Conservation (phyloP, 2,113 vertebrate species). For the Hiodon tergisus region DNA sequence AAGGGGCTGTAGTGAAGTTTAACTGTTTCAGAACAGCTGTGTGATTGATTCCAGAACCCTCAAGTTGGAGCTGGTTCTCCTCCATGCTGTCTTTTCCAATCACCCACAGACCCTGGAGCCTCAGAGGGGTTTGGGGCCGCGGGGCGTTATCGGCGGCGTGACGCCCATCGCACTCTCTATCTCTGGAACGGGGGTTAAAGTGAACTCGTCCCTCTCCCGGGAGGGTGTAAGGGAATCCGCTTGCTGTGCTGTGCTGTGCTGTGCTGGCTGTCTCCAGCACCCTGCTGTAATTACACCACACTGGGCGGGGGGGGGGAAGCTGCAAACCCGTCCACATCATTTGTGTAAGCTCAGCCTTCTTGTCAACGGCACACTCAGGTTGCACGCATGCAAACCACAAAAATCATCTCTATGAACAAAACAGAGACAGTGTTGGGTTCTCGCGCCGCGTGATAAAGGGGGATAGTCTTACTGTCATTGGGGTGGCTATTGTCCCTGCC, state of each 20-base stretch:
- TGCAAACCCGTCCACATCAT: slow-evolving; percentile 67
- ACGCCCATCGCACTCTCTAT: not conserved
- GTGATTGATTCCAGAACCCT: no score
- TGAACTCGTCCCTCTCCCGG: slow-evolving; percentile 50
- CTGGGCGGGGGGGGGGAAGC: slow-evolving; percentile 69
- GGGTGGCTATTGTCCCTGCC: slow-evolving; percentile 24
- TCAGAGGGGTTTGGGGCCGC: not conserved
- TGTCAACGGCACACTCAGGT: slow-evolving; percentile 68
- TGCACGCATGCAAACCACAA: slow-evolving; percentile 67
- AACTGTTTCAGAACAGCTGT: no score
- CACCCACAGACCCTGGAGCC: no score
- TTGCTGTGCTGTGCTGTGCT: slow-evolving; percentile 74
- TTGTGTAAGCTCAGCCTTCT: slow-evolving; percentile 78
- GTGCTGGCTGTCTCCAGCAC: slow-evolving; percentile 75
- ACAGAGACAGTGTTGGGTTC: slow-evolving; percentile 62
- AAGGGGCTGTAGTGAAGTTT: no score
- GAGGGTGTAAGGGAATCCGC: slow-evolving; percentile 77
- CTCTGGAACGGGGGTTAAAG: slow-evolving; percentile 46
- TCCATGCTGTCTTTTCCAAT: no score
- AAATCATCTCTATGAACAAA: slow-evolving; percentile 73
- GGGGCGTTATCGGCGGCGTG: not conserved
- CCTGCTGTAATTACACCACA: slow-evolving; percentile 83
- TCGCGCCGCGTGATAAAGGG: slow-evolving; percentile 33
- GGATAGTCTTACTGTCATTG: slow-evolving; percentile 48
- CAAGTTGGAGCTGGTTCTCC: no score